Conservation (phyloP, 2,888 invertebrate species). For the Chalcis sispes region DNA sequence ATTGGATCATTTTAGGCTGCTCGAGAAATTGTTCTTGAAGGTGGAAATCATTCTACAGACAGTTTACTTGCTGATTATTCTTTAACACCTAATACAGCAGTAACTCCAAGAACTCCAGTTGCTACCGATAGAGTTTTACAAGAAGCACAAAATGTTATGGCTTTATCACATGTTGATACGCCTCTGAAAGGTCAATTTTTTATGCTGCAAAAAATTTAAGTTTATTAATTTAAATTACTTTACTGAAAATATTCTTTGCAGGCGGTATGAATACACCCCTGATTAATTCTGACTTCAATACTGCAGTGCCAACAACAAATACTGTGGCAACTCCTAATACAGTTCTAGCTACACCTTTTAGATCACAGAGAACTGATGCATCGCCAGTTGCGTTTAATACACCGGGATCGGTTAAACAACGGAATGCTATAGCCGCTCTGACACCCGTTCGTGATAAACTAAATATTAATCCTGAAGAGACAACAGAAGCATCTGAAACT, state of each 20-base stretch:
- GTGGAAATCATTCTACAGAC: constrained; percentile 87
- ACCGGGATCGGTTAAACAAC: constrained; percentile 80
- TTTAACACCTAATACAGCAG: constrained; percentile 81
- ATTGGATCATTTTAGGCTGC: constrained; percentile 78
- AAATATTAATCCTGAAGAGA: constrained; percentile 95
- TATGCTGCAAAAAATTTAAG: not conserved
- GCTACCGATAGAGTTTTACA: constrained; percentile 89
- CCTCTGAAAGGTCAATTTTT: constrained; percentile 85
- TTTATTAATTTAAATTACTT: not conserved
- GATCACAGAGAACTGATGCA: constrained; percentile 83
- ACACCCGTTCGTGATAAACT: constrained; percentile 88
- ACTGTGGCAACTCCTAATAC: constrained; percentile 92
- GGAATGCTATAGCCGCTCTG: constrained; percentile 77
- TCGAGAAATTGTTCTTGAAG: constrained; percentile 89
- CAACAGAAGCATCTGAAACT: constrained; percentile 83
- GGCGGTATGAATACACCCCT: constrained; percentile 96
- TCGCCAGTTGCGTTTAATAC: constrained; percentile 76
- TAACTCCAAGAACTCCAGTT: constrained; percentile 91
- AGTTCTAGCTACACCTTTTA: constrained; percentile 91
- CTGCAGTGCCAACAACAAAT: constrained; percentile 86
- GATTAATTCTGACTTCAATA: constrained; percentile 91
- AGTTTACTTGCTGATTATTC: constrained; percentile 94
- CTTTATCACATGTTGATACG: constrained; percentile 97
- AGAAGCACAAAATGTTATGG: constrained; percentile 99
- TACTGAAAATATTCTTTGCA: too few relatives aligned